Evolutionary conservation across 2,888 invertebrate genomes (phyloP), one percentile per base, ranked within the genome.

Genomic region (Lasiommata megera): DNA sequence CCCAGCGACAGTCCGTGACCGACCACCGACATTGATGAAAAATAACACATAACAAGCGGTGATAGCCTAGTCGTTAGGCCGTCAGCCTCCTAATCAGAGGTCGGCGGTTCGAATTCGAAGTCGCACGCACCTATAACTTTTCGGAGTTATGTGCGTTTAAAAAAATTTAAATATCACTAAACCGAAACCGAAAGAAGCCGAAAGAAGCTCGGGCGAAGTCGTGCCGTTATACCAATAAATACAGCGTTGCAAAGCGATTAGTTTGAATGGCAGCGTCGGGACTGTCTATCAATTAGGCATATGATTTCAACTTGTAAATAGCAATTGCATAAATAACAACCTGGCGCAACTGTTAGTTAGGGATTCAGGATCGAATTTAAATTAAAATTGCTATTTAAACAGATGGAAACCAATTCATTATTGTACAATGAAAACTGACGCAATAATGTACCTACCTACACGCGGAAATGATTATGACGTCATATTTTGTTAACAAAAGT

Each of bases 331-430:
- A 82, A 83, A 82, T 82, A 80, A 80, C 66, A 75, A 65, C 58
- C 67, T 9, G 73, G 70, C 75, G 80, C 78, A 76, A 74, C 74
- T 46, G 62, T 69, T 79, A 72, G 79, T 83, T 77, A 80, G 78
- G 72, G 71, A 84, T 83, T 81, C 82, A 83, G 71, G 68, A 74
- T 79, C 79, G 76, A 75, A 80, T 83, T 82, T 80, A 79, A 79
- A 82, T 76, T 79, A 77, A 78, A 82, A 81, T 80, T 76, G 78
- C 65, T 66, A 68, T 69, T 67, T 69, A 71, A 73, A 73, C 68
- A 68, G 74, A 72, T 70, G 73, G 66, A 66, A 68, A 70, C 67
- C 69, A 70, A 79, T 79, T 78, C 73, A 70, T 74, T 70, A 72
- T 71, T 67, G 71, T 70, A 43, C 61, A 68, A 69, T 69, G 62